Base-by-base conservation (phyloP, 2,797 vertebrate species). In the Pantherophis vulpinus region DNA sequence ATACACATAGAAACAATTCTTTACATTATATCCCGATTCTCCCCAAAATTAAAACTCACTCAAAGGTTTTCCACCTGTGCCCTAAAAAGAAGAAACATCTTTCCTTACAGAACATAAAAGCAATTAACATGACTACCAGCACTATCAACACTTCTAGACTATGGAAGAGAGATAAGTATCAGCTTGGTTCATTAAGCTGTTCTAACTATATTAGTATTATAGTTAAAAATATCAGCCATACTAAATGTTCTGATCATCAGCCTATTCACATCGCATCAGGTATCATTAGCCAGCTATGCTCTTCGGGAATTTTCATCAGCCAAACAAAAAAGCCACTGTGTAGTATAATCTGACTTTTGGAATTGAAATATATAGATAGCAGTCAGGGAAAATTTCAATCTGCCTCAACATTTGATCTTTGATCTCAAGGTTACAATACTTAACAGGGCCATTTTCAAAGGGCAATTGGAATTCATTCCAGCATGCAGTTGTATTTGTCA, bases 391-490 rank as follows among this genome's bases (percentile, higher is more conserved):
- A 87, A 63, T 93, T 91, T 91, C 93, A 93, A 91, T 93, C 93
- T 91, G 87, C 74, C 61, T 20, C 47, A 91, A 93, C 87, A 89
- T 93, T 89, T 37, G 47, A 83, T 93, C 90, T 63, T 74, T 93
- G 90, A 89, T 87, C 93, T 93, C 87, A 91, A 70, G 90, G 90
- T 91, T 90, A 91, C 27, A 55, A 20, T 91, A 91, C 58, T 83
- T 93, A 91, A 91, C 87, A 63, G 63, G 87, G 60, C 87, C 66
- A 89, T 86, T 93, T 91, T 87, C 66, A 61, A 60, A 89, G 90
- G 66, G 93, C 92, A 93, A 93, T 89, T 89, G 90, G 66, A 93
- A 93, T 93, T 91, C 93, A 93, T 91, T 91, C 66, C 70, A 56
- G 16, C 47, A n/a, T 79, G 63, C 86, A 20, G 59, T 89, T 63